Base-by-base conservation (phyloP, 2,888 invertebrate species). In the Ophonus ardosiacus region DNA sequence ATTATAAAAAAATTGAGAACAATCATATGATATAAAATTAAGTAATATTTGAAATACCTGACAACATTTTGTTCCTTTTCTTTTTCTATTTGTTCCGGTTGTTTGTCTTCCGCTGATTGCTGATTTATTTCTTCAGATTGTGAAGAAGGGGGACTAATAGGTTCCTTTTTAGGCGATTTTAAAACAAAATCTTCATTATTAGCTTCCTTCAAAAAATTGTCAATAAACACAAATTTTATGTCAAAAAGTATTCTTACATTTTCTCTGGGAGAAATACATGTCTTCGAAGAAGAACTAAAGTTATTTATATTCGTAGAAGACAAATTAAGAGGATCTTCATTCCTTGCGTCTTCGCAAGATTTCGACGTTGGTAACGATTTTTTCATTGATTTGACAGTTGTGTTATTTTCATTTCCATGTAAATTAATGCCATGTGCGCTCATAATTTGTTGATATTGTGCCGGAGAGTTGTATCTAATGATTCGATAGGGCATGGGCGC, bases 371-470 rank as follows among this genome's bases (percentile, higher is more conserved):
- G 63, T 80, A 63, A 80, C 63, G 61, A 57, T 40, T 40, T 80
- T 63, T 63, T 80, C 40, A 10, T 63, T 18, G 79, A 79, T 57
- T 80, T 80, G 80, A 61, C 63, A 15, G 61, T 80, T 80, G 61
- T 80, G 63, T 80, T 80, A 63, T 80, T 80, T 63, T 80, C 81
- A 81, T 81, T 81, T 65, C 81, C 81, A 81, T 81, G 81, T 81
- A 81, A 81, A 81, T 81, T 81, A 65, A 43, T 68, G 21, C 43
- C 81, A 81, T 24, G 43, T 68, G 81, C 21, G 24, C 7, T 57
- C 24, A 31, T 57, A 78, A 78, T 78, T 78, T 21, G 57, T 78
- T 78, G 78, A 57, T 78, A 57, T 21, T 56, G 57, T n/a, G 78
- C 21, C 6, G 78, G 57, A 7, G 57, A 15, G 57, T 18, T 74